Base-by-base conservation (phyloP, 2,797 vertebrate genomes). In the Bovichtus variegatus region DNA sequence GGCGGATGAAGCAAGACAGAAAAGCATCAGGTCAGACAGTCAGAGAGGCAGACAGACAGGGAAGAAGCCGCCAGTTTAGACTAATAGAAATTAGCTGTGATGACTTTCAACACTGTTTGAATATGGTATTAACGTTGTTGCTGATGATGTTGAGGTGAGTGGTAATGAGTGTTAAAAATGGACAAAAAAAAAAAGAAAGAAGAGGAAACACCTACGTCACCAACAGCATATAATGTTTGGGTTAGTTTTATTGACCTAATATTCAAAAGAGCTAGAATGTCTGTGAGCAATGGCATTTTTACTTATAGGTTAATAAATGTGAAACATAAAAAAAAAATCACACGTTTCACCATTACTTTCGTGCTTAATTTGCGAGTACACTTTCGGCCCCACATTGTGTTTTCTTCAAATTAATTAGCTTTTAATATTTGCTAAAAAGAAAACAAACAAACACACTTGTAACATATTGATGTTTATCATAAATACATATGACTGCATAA, bases 11-110 rank as follows among this genome's bases (percentile, higher is more conserved):
- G 41, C 49, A 38, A 76, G 63, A 76, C 36, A 74, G 57, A 44
- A 46, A 72, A 63, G 65, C 65, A 73, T 31, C 44, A 71, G 71
- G 76, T 80, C 63, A 82, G 62, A 80, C 19, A 38, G 53, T 43
- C 60, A 69, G 53, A 74, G 13, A 66, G 38, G 59, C 36, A 79
- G 61, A 81, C 58, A 47, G 43, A 81, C 58, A 47, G 43, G 12
- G 25, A 63, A 75, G 65, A 66, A 58, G 36, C 66, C 4, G 9
- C 9, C 19, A 25, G 1, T 65, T 79, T 15, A 53, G 12, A 51
- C 36, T 18, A 23, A 25, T 19, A 46, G 15, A 3, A 76, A 55
- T 60, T 15, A n/a, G 3, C 5, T 75, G 5, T 27, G 21, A n/a
- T 65, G 11, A 62, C 31, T 46, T 34, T 41, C 4, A 50, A 9